These are phyloP conservation scores for Crotalus tigris DNA, from an alignment of 2,113 vertebrate species.

Conservation along the genomic window DNA sequence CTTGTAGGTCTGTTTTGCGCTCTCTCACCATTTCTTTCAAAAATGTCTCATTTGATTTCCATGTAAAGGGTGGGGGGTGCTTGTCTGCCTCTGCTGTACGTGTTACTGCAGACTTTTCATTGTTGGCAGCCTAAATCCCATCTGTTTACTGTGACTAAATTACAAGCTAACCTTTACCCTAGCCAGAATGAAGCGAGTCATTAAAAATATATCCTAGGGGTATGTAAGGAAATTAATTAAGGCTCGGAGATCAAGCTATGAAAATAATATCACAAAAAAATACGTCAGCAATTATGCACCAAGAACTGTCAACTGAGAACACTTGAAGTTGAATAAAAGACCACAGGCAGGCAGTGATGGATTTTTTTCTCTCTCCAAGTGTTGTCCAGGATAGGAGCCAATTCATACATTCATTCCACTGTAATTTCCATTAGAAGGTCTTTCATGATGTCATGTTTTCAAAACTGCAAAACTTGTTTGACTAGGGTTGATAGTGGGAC, in stretches of 20 bases:
- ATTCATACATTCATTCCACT: neutral
- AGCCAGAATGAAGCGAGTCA: neutral
- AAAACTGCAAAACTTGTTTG: neutral
- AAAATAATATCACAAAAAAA: constrained; percentile 25
- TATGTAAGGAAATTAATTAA: constrained; percentile 15
- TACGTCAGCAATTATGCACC: neutral
- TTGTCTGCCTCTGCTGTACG: constrained; percentile 4
- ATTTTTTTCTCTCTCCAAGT: neutral
- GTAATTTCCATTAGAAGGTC: neutral
- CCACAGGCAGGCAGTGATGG: neutral
- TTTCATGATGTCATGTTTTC: neutral
- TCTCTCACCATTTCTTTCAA: neutral
- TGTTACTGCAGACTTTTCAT: neutral
- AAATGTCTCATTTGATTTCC: constrained; percentile 2
- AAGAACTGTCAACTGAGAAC: neutral
- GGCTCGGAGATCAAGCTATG: neutral
- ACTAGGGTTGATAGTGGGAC: neutral
- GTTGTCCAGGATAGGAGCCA: neutral
- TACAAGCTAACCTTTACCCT: constrained; percentile 29
- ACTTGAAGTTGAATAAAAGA: neutral
- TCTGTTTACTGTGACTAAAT: neutral
- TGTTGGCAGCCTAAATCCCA: constrained; percentile 25
- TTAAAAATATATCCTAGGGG: constrained; percentile 8
- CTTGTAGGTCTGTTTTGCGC: neutral
- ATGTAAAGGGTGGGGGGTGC: neutral